phyloP scores from a whole-genome alignment of 2,797 vertebrate species.

The Sphenodon punctatus region DNA sequence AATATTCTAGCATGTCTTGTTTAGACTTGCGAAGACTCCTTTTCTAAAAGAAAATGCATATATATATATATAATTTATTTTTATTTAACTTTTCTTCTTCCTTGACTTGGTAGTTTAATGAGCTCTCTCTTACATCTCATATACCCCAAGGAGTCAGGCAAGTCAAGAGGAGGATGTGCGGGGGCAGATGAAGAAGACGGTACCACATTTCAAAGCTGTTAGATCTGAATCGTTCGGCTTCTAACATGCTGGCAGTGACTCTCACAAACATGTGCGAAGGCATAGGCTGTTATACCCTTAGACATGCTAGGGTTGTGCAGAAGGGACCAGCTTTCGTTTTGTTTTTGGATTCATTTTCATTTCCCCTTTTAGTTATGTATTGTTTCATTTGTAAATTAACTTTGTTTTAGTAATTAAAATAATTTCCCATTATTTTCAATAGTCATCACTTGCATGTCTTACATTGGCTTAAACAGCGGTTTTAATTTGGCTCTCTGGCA shows the following conservation, averaged over 20 bases:
- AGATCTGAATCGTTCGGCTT: slow-evolving; percentile 12
- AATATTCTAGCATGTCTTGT: slow-evolving; percentile 13
- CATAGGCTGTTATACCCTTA: neutral
- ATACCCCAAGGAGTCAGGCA: neutral
- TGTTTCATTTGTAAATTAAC: no score
- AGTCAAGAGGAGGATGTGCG: neutral
- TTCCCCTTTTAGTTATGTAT: neutral
- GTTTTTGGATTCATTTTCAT: neutral
- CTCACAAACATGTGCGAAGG: neutral
- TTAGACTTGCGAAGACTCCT: slow-evolving; percentile 42
- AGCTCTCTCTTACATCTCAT: slow-evolving; percentile 1
- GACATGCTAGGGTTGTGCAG: neutral
- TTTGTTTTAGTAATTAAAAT: no score
- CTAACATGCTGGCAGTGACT: neutral
- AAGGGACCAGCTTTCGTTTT: neutral
- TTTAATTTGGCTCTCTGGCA: no score
- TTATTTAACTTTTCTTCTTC: slow-evolving; percentile 41
- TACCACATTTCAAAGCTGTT: neutral
- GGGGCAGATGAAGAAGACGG: neutral
- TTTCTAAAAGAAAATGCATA: no score
- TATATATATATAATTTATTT: slow-evolving; percentile 31
- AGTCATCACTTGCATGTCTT: no score
- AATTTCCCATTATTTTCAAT: no score
- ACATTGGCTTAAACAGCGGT: no score
- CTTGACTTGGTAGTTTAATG: slow-evolving; percentile 25